Conservation (phyloP, 2,113 vertebrate species). For the Chascanopsetta lugubris region DNA sequence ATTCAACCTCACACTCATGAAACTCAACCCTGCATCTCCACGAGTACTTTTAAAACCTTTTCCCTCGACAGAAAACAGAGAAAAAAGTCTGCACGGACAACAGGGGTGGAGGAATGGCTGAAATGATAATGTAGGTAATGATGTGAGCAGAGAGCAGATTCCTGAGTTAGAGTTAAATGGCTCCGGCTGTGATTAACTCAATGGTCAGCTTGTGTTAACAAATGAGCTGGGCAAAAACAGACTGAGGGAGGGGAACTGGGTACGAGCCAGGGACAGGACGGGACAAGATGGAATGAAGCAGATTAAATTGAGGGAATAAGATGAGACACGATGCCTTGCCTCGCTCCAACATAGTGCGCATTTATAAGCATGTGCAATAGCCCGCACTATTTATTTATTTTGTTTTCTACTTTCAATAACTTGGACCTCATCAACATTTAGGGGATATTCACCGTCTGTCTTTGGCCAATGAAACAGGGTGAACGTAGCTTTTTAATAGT, state of each 20-base stretch:
- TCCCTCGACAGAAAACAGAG: not conserved
- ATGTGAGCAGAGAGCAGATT: conserved; percentile 30
- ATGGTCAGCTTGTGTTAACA: conserved; percentile 18
- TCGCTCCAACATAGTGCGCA: not conserved
- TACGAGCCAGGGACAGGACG: not conserved
- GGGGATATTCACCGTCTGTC: not conserved
- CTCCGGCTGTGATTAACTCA: conserved; percentile 17
- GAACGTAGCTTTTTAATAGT: not conserved
- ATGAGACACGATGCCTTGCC: not conserved
- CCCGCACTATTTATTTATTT: not conserved
- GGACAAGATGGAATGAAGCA: not conserved
- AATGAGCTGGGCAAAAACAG: not conserved
- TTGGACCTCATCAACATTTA: not conserved
- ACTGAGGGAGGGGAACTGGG: not conserved
- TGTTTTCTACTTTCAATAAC: not conserved
- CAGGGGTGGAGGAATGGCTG: conserved; percentile 10
- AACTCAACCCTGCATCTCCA: not conserved
- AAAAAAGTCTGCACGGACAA: not conserved
- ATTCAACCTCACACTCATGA: not conserved
- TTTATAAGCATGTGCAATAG: not conserved
- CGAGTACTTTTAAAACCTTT: not conserved
- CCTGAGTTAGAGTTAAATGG: conserved; percentile 24
- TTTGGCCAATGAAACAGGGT: not conserved
- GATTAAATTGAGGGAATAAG: not conserved
- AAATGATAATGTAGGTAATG: conserved; percentile 22